These are phyloP conservation scores for Ageneiosus marmoratus DNA, from an alignment of 2,113 vertebrate genomes.

Conservation along the genomic window DNA sequence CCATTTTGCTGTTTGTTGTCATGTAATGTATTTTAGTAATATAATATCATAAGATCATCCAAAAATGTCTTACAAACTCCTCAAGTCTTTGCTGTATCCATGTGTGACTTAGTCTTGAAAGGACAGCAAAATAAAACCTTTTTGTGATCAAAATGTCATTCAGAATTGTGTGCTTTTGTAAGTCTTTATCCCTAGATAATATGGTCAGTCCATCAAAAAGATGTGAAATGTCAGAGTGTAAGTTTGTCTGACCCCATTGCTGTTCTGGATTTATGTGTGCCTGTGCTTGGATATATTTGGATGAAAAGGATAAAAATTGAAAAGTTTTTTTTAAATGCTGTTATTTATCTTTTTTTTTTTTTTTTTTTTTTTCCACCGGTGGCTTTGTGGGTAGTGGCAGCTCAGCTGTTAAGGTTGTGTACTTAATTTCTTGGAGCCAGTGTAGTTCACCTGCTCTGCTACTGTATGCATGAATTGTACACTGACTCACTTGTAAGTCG, in stretches of 20 bases:
- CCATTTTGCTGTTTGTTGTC: constrained; percentile 1
- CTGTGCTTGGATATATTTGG: background rate
- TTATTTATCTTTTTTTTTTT: no score
- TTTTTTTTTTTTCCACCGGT: background rate
- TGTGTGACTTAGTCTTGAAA: constrained; percentile 21
- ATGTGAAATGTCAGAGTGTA: background rate
- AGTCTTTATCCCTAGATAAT: background rate
- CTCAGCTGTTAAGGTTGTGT: background rate
- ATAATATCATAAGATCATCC: background rate
- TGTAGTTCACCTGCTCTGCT: background rate
- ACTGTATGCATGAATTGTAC: background rate
- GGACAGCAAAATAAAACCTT: constrained; percentile 40
- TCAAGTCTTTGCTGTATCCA: constrained; percentile 6
- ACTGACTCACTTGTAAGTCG: background rate
- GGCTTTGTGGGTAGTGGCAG: background rate
- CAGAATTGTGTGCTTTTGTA: background rate
- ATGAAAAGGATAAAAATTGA: background rate
- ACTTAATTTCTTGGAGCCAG: background rate
- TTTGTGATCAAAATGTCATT: constrained; percentile 29
- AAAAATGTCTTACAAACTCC: background rate
- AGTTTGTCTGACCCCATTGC: background rate
- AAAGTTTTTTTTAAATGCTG: background rate
- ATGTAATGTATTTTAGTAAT: constrained; percentile 14
- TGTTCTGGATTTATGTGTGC: background rate
- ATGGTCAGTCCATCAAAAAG: background rate